Conservation (phyloP, 37 sponge, comb jelly and placozoan species). For the Diacarnus erythraeanus region DNA sequence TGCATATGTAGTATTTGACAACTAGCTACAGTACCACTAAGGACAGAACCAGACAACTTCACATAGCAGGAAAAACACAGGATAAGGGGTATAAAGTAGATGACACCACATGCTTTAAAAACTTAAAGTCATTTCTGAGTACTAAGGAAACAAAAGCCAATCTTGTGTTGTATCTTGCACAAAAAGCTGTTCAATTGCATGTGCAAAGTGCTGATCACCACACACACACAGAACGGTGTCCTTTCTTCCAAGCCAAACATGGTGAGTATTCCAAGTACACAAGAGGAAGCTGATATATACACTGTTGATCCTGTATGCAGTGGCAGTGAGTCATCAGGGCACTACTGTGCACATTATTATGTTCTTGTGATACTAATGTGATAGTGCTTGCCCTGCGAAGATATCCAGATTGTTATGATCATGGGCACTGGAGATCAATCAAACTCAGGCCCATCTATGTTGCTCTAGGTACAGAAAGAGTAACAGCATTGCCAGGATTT, state of each 20-base stretch:
- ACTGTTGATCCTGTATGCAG: too few relatives aligned
- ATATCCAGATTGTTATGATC: neutral
- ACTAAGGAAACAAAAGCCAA: neutral
- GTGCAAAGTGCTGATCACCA: too few relatives aligned
- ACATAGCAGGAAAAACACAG: neutral
- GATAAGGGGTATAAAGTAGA: neutral
- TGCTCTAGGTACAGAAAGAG: neutral
- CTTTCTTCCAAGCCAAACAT: neutral
- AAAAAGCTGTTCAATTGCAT: neutral
- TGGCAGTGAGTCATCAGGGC: too few relatives aligned
- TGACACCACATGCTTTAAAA: neutral
- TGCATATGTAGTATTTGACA: neutral
- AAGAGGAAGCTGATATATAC: neutral
- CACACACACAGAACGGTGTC: neutral
- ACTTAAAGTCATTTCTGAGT: neutral
- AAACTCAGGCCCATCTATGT: conserved; percentile 1
- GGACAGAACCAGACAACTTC: neutral
- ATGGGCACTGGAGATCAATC: conserved; percentile 1
- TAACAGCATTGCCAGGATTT: neutral
- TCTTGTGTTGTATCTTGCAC: too few relatives aligned
- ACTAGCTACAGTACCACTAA: neutral
- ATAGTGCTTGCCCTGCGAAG: neutral
- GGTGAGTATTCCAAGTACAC: neutral
- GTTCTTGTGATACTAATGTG: neutral
- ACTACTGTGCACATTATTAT: neutral